phyloP scores from a whole-genome alignment of 2,113 vertebrate species.

The Ciconia maguari region DNA sequence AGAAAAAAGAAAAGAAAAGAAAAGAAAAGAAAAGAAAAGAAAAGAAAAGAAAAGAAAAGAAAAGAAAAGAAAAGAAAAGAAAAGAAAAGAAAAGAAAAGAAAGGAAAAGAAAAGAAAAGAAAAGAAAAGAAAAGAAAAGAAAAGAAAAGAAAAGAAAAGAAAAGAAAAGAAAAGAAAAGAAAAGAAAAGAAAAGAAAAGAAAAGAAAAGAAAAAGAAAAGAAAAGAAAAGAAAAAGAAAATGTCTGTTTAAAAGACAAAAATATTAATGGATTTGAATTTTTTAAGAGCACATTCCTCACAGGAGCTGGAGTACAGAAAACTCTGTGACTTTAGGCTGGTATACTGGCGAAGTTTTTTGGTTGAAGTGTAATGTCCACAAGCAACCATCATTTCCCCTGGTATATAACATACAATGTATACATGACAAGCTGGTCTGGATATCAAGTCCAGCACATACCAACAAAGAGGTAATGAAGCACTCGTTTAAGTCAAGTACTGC shows the following conservation, averaged over 20 bases:
- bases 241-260: not conserved
- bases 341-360: not conserved
- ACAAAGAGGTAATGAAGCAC: not conserved
- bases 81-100: no score
- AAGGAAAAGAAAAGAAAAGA: no score
- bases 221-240: accelerated
- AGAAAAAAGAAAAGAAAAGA: no score
- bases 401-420: not conserved
- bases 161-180: no score
- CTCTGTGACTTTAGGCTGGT: not conserved
- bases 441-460: not conserved
- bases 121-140: no score
- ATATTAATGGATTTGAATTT: not conserved
- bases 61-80: no score
- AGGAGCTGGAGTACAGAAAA: not conserved
- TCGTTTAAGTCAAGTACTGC: not conserved
- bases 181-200: no score
- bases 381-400: accelerated
- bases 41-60: no score
- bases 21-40: no score
- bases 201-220: accelerated
- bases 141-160: no score
- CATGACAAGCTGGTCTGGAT: not conserved
- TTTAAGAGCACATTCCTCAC: not conserved
- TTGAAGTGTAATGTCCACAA: not conserved